Base-by-base conservation (phyloP, 1,140 invertebrate genomes). In the Rhyzopertha dominica region DNA sequence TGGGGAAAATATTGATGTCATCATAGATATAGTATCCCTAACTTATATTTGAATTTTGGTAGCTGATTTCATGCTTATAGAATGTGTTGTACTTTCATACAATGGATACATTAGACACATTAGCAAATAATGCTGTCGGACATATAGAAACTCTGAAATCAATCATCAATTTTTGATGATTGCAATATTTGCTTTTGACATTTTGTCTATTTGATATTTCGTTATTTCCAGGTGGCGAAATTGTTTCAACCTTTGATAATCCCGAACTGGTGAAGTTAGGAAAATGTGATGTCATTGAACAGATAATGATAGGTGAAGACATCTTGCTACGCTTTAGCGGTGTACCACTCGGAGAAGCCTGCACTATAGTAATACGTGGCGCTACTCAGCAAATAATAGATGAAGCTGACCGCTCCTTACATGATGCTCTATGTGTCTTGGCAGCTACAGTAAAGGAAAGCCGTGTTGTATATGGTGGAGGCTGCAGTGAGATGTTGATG, bases 361-460 rank as follows among this genome's bases (percentile, higher is more conserved):
- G 97, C 68, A 95, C 94, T 0, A 82, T 99, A 53, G 85, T 99
- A 0, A 85, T 99, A 39, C 82, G 97, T 44, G 97, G 96, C 39
- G 95, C 97, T n/a, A 99, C 97, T 3, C 87, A 98, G 65, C 97
- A 99, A 72, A 98, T 99, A 60, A 78, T 99, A 8, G 96, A 98
- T 61, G 97, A 99, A 72, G 96, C 97, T 1, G 95, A 99, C 56
- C 79, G 97, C 29, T 98, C 96, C 1, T 68, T 99, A 4, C 97
- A 99, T 62, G 97, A 99, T 68, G 97, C 96, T 2, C 76, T 99
- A 0, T 99, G 97, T 70, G 97, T 99, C 0, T 74, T 99, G 14
- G 80, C 91, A 0, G 90, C 95, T 31, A 98, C 96, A 14, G 92
- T 99, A 0, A 88, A 88, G 53, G 94, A 98, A 67, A 85, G 90